Evolutionary conservation across 2,113 vertebrate species (phyloP).

Genomic region (Melanostigma gelatinosum): DNA sequence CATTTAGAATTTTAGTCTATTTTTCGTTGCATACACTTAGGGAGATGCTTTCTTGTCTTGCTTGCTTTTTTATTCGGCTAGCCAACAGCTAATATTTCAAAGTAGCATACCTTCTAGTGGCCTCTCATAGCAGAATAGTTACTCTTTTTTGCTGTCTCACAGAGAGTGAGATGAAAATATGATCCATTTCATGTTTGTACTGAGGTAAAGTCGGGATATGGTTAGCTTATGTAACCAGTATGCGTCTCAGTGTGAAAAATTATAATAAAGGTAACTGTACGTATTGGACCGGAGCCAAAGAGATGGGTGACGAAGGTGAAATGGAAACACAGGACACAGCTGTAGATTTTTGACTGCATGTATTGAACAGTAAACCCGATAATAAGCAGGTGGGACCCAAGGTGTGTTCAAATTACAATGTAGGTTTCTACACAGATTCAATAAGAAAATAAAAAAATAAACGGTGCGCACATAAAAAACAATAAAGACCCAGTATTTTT

Average conservation of each 20-base stretch:
- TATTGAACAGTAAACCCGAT: no score
- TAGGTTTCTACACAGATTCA: background rate
- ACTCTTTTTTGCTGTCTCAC: background rate
- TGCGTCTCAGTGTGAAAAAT: background rate
- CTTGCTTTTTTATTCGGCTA: constrained; percentile 5
- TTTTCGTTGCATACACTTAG: constrained; percentile 14
- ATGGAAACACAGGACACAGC: background rate
- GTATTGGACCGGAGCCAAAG: background rate
- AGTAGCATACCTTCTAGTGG: background rate
- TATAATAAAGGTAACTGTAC: background rate
- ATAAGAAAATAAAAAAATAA: background rate
- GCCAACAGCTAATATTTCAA: background rate
- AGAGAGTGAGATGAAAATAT: background rate
- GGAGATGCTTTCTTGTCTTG: background rate
- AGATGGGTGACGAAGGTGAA: background rate
- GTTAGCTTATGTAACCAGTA: background rate
- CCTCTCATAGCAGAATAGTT: background rate
- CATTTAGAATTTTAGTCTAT: constrained; percentile 19
- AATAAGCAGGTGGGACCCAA: no score
- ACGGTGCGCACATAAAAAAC: background rate
- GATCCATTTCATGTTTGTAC: background rate
- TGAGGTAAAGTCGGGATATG: background rate
- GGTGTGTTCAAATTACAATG: background rate
- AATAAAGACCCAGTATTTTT: background rate
- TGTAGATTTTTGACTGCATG: background rate